Percentiles rank a stretch among this genome's conserved stretches.
Conservation (phyloP, 1,140 invertebrate species). For the Drosophila ohnishii region DNA sequence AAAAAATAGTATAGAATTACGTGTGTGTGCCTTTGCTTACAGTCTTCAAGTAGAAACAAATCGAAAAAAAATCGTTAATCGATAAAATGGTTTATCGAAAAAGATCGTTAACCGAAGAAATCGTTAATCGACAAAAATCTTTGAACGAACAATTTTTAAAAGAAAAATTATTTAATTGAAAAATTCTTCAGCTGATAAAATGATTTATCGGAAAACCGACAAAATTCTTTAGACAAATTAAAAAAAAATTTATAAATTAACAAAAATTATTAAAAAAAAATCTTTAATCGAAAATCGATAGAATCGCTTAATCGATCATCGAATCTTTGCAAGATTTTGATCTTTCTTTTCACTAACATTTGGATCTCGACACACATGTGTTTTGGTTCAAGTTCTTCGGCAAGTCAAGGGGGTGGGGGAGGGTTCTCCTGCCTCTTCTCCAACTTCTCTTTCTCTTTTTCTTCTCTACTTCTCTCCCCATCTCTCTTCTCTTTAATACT, state of each 20-base stretch:
- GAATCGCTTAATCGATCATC: constrained; percentile 9
- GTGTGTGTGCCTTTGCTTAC: constrained; percentile 68
- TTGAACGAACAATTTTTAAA: neutral
- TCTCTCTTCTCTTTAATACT: constrained; percentile 56
- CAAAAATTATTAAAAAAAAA: constrained; percentile 4
- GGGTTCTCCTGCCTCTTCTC: neutral
- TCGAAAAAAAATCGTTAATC: constrained; percentile 34
- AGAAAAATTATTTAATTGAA: neutral
- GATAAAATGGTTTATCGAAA: neutral
- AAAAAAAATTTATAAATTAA: neutral
- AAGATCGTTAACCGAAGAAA: neutral
- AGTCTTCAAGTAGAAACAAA: constrained; percentile 79
- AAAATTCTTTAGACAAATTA: neutral
- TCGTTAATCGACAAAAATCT: neutral
- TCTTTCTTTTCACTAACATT: constrained; percentile 43
- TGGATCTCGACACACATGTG: constrained; percentile 47
- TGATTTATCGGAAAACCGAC: too few species aligned
- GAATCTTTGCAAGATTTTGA: constrained; percentile 63
- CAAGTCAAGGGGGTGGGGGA: constrained; percentile 17
- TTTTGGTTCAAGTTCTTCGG: constrained; percentile 72
- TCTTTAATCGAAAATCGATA: constrained; percentile 47
- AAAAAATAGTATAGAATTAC: constrained; percentile 37
- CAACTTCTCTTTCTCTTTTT: neutral
- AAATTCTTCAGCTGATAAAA: constrained; percentile 5
- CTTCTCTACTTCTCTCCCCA: constrained; percentile 4